Conservation (phyloP, 1,140 invertebrate genomes). For the Bombus sibiricus region DNA sequence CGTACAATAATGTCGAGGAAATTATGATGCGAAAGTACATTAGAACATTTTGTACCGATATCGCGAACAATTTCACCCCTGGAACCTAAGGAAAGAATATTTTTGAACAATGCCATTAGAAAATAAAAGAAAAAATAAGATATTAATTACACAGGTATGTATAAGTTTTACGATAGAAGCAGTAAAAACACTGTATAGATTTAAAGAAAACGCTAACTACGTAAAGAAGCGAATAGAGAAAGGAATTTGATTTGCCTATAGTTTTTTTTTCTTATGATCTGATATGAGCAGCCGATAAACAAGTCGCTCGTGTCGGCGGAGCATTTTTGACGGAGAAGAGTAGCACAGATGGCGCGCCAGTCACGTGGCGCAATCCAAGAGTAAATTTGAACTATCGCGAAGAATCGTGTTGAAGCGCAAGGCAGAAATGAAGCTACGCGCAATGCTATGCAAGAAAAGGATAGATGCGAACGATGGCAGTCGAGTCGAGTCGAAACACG, state of each 20-base stretch:
- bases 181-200: too few species aligned
- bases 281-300: background rate
- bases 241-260: background rate
- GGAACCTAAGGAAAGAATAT: background rate
- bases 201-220: too few species aligned
- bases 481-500: too few species aligned
- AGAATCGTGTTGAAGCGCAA: too few species aligned
- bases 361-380: background rate
- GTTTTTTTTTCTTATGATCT: background rate
- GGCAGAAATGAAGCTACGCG: background rate
- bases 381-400: slow-evolving; percentile 2
- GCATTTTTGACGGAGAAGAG: background rate
- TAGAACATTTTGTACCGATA: background rate
- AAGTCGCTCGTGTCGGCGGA: background rate
- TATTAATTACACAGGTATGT: background rate
- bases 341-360: background rate
- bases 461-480: background rate
- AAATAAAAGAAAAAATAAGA: background rate
- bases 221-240: too few species aligned
- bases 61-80: too few species aligned
- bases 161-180: background rate
- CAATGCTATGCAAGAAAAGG: too few species aligned
- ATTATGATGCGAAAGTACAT: background rate
- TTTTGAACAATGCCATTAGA: background rate
- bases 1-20: background rate